A percentile compares a stretch with the other conserved stretches of the same genome.
Evolutionary conservation across 2,797 vertebrate genomes (phyloP).

Genomic region (Sternotherus odoratus): DNA sequence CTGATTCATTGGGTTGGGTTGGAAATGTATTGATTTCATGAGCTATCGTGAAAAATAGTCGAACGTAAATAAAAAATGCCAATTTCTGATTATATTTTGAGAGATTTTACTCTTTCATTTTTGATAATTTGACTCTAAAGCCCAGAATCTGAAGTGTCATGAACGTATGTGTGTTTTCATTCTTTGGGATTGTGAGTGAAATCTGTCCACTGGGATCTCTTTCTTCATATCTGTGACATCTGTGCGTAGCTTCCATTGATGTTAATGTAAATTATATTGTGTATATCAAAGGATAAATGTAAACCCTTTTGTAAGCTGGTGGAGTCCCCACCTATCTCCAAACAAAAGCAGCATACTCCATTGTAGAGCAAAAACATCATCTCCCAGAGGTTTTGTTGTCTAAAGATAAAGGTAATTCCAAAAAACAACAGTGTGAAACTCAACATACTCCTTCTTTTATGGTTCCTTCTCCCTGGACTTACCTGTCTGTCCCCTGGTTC

Average conservation of each 20-base stretch:
- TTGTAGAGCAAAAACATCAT: not conserved
- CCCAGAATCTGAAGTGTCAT: not conserved
- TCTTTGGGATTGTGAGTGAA: not conserved
- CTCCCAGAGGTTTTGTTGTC: not conserved
- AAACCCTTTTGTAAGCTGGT: not conserved
- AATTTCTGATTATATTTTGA: not conserved
- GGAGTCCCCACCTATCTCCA: not conserved
- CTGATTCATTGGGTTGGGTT: not conserved
- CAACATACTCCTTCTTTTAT: not conserved
- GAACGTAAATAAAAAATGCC: not conserved
- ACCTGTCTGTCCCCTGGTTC: not conserved
- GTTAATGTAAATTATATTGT: not conserved
- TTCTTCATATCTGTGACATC: not conserved
- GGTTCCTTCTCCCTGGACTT: not conserved
- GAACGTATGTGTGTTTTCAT: conserved; percentile 1
- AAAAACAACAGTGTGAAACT: not conserved
- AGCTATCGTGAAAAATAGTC: not conserved
- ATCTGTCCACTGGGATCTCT: not conserved
- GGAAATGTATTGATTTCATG: not conserved
- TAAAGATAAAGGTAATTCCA: not conserved
- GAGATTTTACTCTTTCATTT: not conserved
- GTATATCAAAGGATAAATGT: not conserved
- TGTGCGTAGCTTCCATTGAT: not conserved
- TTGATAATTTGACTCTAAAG: not conserved
- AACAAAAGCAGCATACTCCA: not conserved